Conservation (phyloP, 1,140 invertebrate species). For the Cotesia glomerata region DNA sequence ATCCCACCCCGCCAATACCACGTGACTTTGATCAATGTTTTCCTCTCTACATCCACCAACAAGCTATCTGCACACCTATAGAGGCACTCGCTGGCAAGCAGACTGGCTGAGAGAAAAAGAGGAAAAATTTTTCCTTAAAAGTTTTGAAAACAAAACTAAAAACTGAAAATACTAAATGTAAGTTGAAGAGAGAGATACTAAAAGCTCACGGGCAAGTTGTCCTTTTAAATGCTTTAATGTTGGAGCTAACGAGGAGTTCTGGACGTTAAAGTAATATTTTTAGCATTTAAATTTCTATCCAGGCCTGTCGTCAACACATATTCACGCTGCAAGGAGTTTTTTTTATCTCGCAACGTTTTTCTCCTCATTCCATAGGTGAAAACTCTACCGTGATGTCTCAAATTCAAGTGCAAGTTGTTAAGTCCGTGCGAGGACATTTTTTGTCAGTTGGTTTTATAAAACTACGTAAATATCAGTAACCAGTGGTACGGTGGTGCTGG, state of each 20-base stretch:
- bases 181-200: neutral
- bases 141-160: neutral
- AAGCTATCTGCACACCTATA: neutral
- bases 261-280: slow-evolving; percentile 22
- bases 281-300: neutral
- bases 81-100: neutral
- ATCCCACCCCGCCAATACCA: slow-evolving; percentile 7
- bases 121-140: neutral
- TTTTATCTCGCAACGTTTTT: neutral
- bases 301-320: slow-evolving; percentile 19
- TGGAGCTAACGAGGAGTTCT: slow-evolving; percentile 8
- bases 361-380: neutral
- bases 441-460: too few relatives aligned
- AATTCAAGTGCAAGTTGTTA: neutral
- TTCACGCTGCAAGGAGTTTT: neutral
- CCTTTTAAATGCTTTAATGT: slow-evolving; percentile 29
- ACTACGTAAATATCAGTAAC: too few relatives aligned
- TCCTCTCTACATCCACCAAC: neutral
- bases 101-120: slow-evolving; percentile 2
- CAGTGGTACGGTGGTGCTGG: too few relatives aligned
- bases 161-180: neutral
- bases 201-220: slow-evolving; percentile 26
- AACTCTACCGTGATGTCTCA: neutral
- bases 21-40: slow-evolving; percentile 37
- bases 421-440: neutral